These are phyloP conservation scores for Rhyacichthys aspro DNA, from an alignment of 2,797 vertebrate genomes.

Conservation along the genomic window DNA sequence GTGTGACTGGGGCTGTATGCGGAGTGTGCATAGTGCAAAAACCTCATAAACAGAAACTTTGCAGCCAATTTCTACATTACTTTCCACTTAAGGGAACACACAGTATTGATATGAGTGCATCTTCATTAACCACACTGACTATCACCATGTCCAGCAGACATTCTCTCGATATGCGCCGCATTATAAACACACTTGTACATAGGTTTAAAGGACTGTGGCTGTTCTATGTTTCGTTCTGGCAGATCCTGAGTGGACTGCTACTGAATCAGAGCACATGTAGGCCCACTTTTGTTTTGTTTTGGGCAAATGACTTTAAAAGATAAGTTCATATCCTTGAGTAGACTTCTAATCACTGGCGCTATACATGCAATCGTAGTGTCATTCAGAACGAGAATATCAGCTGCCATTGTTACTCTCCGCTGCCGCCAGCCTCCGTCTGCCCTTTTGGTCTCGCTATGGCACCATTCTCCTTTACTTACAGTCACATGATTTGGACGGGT, in stretches of 20 bases:
- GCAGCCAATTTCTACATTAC: too few relatives aligned
- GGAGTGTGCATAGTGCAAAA: too few relatives aligned
- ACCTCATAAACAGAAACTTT: too few relatives aligned
- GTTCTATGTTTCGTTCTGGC: too few relatives aligned
- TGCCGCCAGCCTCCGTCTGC: not conserved
- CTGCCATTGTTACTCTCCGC: not conserved
- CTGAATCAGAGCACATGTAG: not conserved
- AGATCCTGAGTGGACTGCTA: not conserved
- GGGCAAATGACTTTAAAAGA: not conserved
- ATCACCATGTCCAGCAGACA: too few relatives aligned
- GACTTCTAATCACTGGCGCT: conserved; percentile 1
- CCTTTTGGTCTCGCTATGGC: conserved; percentile 9
- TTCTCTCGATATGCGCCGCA: too few relatives aligned
- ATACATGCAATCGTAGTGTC: not conserved
- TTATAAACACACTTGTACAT: too few relatives aligned
- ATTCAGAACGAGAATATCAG: conserved; percentile 3
- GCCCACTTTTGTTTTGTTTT: not conserved
- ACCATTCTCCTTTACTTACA: conserved; percentile 15
- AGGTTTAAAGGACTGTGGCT: too few relatives aligned
- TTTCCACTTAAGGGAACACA: too few relatives aligned
- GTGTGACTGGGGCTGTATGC: too few relatives aligned
- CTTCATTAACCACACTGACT: too few relatives aligned
- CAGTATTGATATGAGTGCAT: too few relatives aligned
- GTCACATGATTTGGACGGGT: conserved; percentile 15
- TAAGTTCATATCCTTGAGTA: not conserved